phyloP scores from a whole-genome alignment of 2,797 vertebrate species.

The Myoxocephalus aenaeus region DNA sequence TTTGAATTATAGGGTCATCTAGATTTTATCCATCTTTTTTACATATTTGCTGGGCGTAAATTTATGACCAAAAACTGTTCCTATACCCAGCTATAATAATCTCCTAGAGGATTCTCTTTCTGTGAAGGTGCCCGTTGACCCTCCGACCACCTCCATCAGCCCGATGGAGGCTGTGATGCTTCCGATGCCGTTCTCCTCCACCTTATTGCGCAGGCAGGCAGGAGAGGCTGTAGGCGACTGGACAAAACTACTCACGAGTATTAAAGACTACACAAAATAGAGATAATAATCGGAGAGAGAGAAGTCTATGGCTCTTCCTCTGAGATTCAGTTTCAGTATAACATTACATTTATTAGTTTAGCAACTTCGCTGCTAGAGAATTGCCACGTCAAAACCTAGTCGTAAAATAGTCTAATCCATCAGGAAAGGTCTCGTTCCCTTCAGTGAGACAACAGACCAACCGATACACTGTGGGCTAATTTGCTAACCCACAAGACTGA shows the following conservation, averaged over 20 bases:
- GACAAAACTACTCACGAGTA: not conserved
- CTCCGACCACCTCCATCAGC: not conserved
- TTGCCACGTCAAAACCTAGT: not conserved
- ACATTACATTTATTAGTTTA: not conserved
- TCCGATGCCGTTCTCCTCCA: conserved; percentile 1
- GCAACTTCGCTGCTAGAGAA: not conserved
- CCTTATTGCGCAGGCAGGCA: not conserved
- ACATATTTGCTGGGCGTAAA: not conserved
- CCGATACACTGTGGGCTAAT: conserved; percentile 48
- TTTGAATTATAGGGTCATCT: not conserved
- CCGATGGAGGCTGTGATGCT: conserved; percentile 4
- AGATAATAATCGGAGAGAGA: not conserved
- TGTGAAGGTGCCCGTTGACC: conserved; percentile 4
- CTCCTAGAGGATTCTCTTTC: conserved; percentile 10
- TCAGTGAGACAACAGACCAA: conserved; percentile 34
- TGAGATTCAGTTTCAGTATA: not conserved
- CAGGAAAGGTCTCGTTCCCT: conserved; percentile 15
- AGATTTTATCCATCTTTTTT: not conserved
- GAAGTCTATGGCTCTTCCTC: not conserved
- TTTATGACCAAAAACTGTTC: conserved; percentile 2
- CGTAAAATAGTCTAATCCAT: not conserved
- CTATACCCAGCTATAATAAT: conserved; percentile 2
- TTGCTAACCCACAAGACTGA: conserved; percentile 62
- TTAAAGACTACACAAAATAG: conserved; percentile 2
- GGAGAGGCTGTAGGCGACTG: not conserved